Evolutionary conservation across 2,113 vertebrate species (phyloP).

Genomic region (Platichthys flesus): DNA sequence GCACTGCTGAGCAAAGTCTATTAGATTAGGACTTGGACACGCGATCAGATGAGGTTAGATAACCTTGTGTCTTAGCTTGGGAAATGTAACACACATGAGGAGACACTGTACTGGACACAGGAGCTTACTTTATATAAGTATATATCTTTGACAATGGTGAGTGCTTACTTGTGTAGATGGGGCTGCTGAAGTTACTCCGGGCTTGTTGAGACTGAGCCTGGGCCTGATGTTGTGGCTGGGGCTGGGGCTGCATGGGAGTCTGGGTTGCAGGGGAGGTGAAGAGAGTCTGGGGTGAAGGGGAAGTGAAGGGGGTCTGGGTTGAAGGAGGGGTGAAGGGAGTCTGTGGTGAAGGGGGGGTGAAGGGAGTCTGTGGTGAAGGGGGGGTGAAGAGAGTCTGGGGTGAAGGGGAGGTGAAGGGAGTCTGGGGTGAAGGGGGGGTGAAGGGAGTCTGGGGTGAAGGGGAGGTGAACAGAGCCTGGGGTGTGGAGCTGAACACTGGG

Average conservation of each 20-base stretch:
- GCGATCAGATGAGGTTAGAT: constrained; percentile 27
- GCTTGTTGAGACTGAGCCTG: constrained; percentile 51
- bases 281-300: not conserved
- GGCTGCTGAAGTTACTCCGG: constrained; percentile 59
- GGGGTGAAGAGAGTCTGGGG: constrained; percentile 32
- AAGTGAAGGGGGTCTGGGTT: not conserved
- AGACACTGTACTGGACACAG: not conserved
- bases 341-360: no score
- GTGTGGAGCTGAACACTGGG: constrained; percentile 53
- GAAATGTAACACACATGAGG: constrained; percentile 7
- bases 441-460: constrained; percentile 47
- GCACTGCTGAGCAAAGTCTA: constrained; percentile 28
- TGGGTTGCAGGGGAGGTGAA: no score
- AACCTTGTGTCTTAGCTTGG: not conserved
- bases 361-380: not conserved
- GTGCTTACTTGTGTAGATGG: constrained; percentile 71
- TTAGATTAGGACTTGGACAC: constrained; percentile 31
- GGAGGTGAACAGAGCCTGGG: constrained; percentile 67
- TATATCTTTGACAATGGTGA: not conserved
- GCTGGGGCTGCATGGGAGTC: constrained; percentile 34
- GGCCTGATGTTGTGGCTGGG: constrained; percentile 18
- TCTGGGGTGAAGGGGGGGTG: constrained; percentile 23
- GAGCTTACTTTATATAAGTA: not conserved
- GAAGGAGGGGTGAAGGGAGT: no score
- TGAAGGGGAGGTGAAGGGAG: constrained; percentile 1